phyloP scores from a whole-genome alignment of 2,888 invertebrate genomes.

The Drosophila meridionalis region DNA sequence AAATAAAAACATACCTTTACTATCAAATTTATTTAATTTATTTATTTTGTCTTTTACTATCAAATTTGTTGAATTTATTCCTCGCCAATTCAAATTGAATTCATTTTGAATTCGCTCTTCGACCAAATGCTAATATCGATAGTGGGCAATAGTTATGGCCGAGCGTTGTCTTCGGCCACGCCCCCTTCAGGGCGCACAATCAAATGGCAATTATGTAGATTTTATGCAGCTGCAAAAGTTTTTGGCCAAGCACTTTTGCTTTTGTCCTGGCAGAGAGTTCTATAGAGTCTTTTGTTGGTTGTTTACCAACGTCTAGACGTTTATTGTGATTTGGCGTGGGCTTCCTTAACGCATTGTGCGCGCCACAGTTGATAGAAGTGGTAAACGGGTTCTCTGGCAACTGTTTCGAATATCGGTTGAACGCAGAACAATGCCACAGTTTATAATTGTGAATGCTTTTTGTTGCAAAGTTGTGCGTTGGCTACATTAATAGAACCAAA shows the following conservation, averaged over 20 bases:
- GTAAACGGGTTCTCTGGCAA: conserved; percentile 37
- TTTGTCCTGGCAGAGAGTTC: conserved; percentile 31
- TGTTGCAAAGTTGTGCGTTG: conserved; percentile 42
- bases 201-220: conserved; percentile 77
- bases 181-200: conserved; percentile 57
- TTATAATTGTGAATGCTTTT: conserved; percentile 50
- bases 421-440: conserved; percentile 49
- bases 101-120: conserved; percentile 19
- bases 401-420: conserved; percentile 41
- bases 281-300: conserved; percentile 67
- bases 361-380: conserved; percentile 45
- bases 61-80: background rate
- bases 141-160: conserved; percentile 41
- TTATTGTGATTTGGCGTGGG: conserved; percentile 67
- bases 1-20: too few relatives aligned
- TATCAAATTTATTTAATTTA: too few relatives aligned
- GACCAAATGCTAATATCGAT: conserved; percentile 54
- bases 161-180: conserved; percentile 41
- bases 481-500: conserved; percentile 36
- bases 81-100: conserved; percentile 15
- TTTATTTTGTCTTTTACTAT: too few relatives aligned
- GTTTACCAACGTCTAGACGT: conserved; percentile 77
- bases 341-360: conserved; percentile 44
- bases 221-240: conserved; percentile 62
- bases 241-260: conserved; percentile 49